Percentiles rank a stretch among this genome's conserved stretches.
Conservation (phyloP, 2,797 vertebrate genomes). For the Sternarchorhynchus goeldii region DNA sequence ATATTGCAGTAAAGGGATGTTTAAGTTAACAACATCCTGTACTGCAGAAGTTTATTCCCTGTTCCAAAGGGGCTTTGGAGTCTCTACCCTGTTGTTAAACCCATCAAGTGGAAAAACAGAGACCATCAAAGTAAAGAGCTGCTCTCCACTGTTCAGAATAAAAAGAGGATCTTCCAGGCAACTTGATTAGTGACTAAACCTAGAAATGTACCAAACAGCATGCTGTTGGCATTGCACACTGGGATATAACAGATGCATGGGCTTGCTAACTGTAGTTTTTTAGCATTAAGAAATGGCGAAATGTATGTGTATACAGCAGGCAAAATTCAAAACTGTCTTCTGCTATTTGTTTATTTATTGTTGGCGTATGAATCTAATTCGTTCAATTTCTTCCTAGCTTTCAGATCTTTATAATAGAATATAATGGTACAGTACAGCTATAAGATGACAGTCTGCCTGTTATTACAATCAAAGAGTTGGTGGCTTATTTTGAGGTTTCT, state of each 20-base stretch:
- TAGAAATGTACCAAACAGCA: background rate
- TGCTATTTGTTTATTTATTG: background rate
- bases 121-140: slow-evolving; percentile 43
- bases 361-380: background rate
- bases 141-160: slow-evolving; percentile 45
- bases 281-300: background rate
- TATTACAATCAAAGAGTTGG: slow-evolving; percentile 36
- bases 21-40: slow-evolving; percentile 72
- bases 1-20: slow-evolving; percentile 68
- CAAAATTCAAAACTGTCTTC: background rate
- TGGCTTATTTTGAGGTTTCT: slow-evolving; percentile 43
- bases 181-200: slow-evolving; percentile 34
- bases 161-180: slow-evolving; percentile 25
- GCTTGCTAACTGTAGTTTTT: background rate
- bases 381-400: slow-evolving; percentile 11
- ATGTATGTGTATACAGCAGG: background rate
- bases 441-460: slow-evolving; percentile 31
- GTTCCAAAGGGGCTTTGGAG: slow-evolving; percentile 41
- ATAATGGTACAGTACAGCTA: slow-evolving; percentile 7
- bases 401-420: slow-evolving; percentile 1
- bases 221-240: background rate
- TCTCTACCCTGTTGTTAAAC: slow-evolving; percentile 54
- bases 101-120: slow-evolving; percentile 49
- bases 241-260: background rate
- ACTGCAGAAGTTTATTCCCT: slow-evolving; percentile 62